Percentiles rank a stretch among this genome's conserved stretches.
Evolutionary conservation across 2,888 invertebrate species (phyloP).

Genomic region (Strigamia maritima): DNA sequence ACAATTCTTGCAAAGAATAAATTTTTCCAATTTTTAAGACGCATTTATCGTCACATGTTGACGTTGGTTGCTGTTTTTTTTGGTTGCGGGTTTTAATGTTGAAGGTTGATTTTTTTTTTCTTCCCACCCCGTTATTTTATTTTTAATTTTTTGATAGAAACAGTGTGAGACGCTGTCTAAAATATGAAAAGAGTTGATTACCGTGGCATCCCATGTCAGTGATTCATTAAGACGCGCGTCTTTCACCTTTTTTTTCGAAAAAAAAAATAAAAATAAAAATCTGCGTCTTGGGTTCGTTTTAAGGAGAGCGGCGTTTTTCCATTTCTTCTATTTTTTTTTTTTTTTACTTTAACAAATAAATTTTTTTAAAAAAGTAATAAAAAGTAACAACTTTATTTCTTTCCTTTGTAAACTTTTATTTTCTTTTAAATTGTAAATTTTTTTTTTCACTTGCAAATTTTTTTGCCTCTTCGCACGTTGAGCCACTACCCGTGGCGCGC

Average conservation of each 20-base stretch:
- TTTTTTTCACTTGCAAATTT: conserved; percentile 12
- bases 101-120: not conserved
- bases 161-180: conserved; percentile 32
- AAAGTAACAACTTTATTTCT: not conserved
- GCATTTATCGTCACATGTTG: conserved; percentile 9
- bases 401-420: not conserved
- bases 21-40: conserved; percentile 13
- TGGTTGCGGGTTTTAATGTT: conserved; percentile 25
- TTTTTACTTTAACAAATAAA: not conserved
- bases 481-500: conserved; percentile 32
- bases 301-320: conserved; percentile 16
- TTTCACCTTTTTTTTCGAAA: conserved; percentile 2
- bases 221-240: conserved; percentile 30
- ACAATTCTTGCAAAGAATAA: conserved; percentile 16
- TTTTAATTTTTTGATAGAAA: conserved; percentile 8
- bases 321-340: not conserved
- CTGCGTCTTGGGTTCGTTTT: conserved; percentile 25
- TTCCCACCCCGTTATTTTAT: not conserved
- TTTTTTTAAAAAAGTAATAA: not conserved
- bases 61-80: conserved; percentile 27
- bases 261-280: not conserved
- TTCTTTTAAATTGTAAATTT: not conserved
- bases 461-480: conserved; percentile 34
- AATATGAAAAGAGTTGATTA: conserved; percentile 28
- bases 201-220: conserved; percentile 5